A percentile compares a stretch with the other conserved stretches of the same genome.
Conservation (phyloP, 2,888 invertebrate genomes). For the Mamestra brassicae region DNA sequence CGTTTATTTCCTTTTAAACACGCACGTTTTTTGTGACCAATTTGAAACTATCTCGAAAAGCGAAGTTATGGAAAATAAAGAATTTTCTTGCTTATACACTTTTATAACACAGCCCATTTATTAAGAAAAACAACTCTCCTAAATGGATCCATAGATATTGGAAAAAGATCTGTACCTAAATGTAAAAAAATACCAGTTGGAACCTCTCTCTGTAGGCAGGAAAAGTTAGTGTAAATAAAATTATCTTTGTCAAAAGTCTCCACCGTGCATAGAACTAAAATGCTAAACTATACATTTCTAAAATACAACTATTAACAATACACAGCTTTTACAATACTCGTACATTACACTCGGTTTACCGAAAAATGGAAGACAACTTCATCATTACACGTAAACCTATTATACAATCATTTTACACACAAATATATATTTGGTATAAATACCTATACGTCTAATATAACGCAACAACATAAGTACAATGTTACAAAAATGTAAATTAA, state of each 20-base stretch:
- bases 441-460: background rate
- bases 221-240: background rate
- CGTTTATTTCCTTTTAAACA: constrained; percentile 48
- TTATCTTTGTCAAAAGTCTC: background rate
- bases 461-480: background rate
- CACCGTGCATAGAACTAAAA: background rate
- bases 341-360: constrained; percentile 40
- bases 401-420: background rate
- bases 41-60: background rate
- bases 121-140: background rate
- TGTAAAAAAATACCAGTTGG: background rate
- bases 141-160: background rate
- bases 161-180: background rate
- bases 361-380: constrained; percentile 59
- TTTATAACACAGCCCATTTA: constrained; percentile 36
- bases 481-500: background rate
- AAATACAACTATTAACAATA: constrained; percentile 40
- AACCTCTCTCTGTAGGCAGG: background rate
- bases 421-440: background rate
- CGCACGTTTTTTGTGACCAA: background rate
- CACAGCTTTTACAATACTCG: constrained; percentile 8
- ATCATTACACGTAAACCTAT: constrained; percentile 13
- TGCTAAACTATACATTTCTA: constrained; percentile 34
- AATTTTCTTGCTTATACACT: no score
- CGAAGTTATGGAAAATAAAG: background rate